Evolutionary conservation across 1,140 invertebrate species (phyloP).

Genomic region (Rhagoletis pomonella): DNA sequence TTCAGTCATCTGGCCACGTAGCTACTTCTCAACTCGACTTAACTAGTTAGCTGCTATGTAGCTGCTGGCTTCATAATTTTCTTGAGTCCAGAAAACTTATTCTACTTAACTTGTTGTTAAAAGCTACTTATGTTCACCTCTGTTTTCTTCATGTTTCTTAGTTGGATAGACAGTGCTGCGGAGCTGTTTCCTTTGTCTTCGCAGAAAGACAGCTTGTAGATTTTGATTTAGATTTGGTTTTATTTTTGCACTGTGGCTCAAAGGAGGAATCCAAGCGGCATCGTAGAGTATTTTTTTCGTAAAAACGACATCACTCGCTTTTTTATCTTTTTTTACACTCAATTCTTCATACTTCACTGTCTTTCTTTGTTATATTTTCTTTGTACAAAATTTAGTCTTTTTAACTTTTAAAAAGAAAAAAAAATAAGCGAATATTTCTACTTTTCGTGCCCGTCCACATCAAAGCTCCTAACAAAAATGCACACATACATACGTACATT

Average conservation of each 20-base stretch:
- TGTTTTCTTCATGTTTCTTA: not conserved
- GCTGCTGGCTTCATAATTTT: constrained; percentile 24
- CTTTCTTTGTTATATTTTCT: not conserved
- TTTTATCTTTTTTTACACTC: not conserved
- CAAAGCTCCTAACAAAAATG: too few species aligned
- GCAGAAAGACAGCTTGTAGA: not conserved
- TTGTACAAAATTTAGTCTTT: not conserved
- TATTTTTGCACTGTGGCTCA: not conserved
- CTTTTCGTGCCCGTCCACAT: not conserved
- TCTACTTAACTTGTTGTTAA: constrained; percentile 32
- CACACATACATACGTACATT: too few species aligned
- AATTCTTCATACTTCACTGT: not conserved
- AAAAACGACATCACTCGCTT: not conserved
- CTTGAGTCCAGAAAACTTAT: constrained; percentile 31
- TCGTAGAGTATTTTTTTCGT: not conserved
- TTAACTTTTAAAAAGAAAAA: not conserved
- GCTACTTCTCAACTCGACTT: not conserved
- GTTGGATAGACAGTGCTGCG: not conserved
- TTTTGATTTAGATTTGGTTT: constrained; percentile 22
- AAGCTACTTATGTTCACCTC: constrained; percentile 37
- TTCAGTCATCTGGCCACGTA: not conserved
- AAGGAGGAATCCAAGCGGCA: not conserved
- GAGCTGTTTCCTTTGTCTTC: not conserved
- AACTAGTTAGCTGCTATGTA: not conserved
- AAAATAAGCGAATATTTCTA: not conserved